A percentile compares a stretch with the other conserved stretches of the same genome.
These are phyloP conservation scores for Australoheros facetus DNA, from an alignment of 2,797 vertebrate species.

Conservation along the genomic window DNA sequence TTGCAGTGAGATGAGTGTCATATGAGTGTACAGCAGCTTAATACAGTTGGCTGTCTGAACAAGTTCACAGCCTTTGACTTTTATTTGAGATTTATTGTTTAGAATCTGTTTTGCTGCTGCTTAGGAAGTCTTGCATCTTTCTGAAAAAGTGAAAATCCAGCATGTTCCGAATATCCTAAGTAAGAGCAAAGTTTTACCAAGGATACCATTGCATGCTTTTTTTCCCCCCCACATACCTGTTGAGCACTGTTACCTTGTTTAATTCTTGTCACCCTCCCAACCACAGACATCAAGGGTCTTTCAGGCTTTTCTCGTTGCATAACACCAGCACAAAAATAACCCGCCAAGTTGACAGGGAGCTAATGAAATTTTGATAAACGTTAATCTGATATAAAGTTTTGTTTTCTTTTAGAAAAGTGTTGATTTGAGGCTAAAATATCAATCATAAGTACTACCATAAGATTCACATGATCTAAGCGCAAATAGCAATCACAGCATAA, in stretches of 20 bases:
- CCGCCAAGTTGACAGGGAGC: constrained; percentile 47
- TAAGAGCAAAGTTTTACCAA: constrained; percentile 14
- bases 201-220: not conserved
- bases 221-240: constrained; percentile 14
- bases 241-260: constrained; percentile 13
- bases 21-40: not conserved
- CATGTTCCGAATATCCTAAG: not conserved
- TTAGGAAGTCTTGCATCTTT: not conserved
- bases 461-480: not conserved
- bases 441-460: not conserved
- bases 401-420: constrained; percentile 31
- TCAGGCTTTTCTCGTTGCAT: constrained; percentile 43
- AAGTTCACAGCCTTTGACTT: not conserved
- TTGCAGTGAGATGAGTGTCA: not conserved
- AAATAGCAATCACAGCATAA: not conserved
- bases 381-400: constrained; percentile 36
- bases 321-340: constrained; percentile 58
- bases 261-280: not conserved
- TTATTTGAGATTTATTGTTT: not conserved
- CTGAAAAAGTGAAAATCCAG: not conserved
- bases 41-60: not conserved
- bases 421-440: constrained; percentile 27
- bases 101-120: not conserved
- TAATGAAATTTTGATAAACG: constrained; percentile 62
- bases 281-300: constrained; percentile 5